Percentiles rank a stretch among this genome's conserved stretches.
These are phyloP conservation scores for Boulengerochromis microlepis DNA, from an alignment of 2,113 vertebrate species.

Conservation along the genomic window DNA sequence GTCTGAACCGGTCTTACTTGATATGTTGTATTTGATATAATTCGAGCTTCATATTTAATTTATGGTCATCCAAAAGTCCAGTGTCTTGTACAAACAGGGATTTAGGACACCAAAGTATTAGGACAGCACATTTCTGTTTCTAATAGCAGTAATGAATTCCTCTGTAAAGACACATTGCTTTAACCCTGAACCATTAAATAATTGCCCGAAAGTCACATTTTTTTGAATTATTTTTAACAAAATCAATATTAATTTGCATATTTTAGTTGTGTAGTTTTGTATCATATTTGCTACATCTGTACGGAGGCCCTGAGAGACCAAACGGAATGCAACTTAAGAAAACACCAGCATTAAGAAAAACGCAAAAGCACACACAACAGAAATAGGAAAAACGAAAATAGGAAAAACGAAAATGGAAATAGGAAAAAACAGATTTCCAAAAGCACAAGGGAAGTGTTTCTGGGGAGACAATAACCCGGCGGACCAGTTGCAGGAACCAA, in stretches of 20 bases:
- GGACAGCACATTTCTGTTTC: background rate
- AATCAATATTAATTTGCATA: background rate
- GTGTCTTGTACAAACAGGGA: background rate
- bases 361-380: background rate
- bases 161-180: background rate
- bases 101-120: background rate
- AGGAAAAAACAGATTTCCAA: accelerated
- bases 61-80: background rate
- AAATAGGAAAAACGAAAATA: background rate
- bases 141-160: background rate
- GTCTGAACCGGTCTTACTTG: background rate
- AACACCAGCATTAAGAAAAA: background rate
- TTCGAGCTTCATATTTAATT: background rate
- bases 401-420: background rate
- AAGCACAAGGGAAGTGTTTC: background rate
- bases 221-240: accelerated
- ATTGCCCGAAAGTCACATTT: background rate
- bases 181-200: background rate
- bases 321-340: background rate
- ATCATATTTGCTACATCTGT: background rate
- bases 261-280: background rate
- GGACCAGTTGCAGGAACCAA: background rate
- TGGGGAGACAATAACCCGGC: background rate
- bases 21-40: background rate
- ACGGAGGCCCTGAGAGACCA: background rate